phyloP scores from a whole-genome alignment of 2,888 invertebrate genomes.

The Hydropsyche betteni region DNA sequence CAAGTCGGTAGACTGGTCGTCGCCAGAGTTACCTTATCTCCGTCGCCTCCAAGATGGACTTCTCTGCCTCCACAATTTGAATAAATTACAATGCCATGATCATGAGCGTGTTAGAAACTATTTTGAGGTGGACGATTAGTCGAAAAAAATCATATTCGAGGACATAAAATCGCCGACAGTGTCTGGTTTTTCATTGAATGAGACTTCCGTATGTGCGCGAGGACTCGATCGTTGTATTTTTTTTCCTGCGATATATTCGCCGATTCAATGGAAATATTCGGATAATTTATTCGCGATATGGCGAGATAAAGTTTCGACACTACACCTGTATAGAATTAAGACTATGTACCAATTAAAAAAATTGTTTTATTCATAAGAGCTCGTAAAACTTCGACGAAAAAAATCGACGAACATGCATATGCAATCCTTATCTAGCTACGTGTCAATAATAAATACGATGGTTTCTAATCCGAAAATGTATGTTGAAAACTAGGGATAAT shows the following conservation, averaged over 20 bases:
- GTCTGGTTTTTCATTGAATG: slow-evolving; percentile 3
- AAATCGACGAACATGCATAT: no score
- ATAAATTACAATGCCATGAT: slow-evolving; percentile 28
- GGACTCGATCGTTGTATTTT: neutral
- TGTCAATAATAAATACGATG: no score
- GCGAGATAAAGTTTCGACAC: slow-evolving; percentile 10
- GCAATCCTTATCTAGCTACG: no score
- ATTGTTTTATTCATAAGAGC: neutral
- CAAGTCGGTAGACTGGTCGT: slow-evolving; percentile 39
- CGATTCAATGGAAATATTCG: slow-evolving; percentile 9
- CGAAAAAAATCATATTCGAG: slow-evolving; percentile 10
- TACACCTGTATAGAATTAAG: slow-evolving; percentile 19
- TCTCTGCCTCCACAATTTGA: slow-evolving; percentile 33
- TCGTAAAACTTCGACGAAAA: neutral
- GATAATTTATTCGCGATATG: slow-evolving; percentile 17
- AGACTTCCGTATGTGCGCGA: slow-evolving; percentile 4
- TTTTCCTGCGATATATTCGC: neutral
- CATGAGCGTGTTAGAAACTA: neutral
- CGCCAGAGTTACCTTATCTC: slow-evolving; percentile 37
- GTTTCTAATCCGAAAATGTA: no score
- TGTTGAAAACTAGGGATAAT: no score
- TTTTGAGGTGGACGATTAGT: neutral
- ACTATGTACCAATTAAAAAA: neutral
- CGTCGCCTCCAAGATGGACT: slow-evolving; percentile 23
- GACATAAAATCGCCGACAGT: neutral